Conservation (phyloP, 92 coral and sea anemone genomes). For the Zoanthus solanderi region DNA sequence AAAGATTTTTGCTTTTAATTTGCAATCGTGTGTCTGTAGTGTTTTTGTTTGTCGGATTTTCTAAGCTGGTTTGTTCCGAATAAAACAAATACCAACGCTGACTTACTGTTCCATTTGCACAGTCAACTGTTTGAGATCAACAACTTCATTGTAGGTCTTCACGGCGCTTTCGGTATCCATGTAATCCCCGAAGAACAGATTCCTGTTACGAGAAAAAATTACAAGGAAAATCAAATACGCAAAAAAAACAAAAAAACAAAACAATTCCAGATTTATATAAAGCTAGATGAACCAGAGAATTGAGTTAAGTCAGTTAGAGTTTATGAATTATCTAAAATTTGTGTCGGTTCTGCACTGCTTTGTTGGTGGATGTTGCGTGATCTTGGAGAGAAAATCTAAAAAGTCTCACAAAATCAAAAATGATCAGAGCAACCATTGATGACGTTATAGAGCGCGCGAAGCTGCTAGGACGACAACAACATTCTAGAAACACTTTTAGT, state of each 20-base stretch:
- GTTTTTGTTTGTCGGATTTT: neutral
- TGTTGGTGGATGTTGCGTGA: neutral
- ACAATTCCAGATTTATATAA: neutral
- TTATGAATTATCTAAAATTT: neutral
- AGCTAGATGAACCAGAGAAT: neutral
- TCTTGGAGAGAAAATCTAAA: too few species aligned
- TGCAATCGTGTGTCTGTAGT: too few species aligned
- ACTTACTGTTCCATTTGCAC: conserved; percentile 93
- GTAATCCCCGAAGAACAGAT: conserved; percentile 97
- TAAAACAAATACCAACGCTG: neutral
- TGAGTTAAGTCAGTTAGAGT: too few species aligned
- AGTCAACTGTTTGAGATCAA: conserved; percentile 79
- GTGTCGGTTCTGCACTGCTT: neutral
- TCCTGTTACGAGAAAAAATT: conserved; percentile 55
- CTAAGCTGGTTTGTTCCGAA: neutral
- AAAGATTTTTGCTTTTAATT: too few species aligned
- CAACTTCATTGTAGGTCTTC: conserved; percentile 91
- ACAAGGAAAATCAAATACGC: neutral
- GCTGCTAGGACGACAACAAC: neutral
- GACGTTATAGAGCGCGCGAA: conserved; percentile 28
- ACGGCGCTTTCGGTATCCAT: conserved; percentile 92
- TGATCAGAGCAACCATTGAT: neutral
- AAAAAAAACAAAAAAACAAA: neutral
- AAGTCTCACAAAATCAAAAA: neutral
- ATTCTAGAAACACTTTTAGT: too few species aligned